Base-by-base conservation (phyloP, 2,797 vertebrate species). In the Molossus alvarezi region DNA sequence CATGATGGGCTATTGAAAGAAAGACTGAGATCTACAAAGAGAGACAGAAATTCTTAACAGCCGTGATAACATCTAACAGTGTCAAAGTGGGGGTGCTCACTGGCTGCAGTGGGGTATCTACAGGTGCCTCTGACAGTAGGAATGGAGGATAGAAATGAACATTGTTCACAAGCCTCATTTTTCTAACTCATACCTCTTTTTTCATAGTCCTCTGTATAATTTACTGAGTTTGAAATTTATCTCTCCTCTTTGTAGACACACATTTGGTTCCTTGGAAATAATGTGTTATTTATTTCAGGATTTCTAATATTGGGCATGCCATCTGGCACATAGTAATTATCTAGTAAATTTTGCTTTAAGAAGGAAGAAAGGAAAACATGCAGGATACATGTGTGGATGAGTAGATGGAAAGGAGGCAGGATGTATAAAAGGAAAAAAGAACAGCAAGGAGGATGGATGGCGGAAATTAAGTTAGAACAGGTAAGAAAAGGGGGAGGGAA, bases 231-330 rank as follows among this genome's bases (percentile, higher is more conserved):
- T 93, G n/a, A 87, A 62, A 90, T 76, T 72, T 83, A n/a, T 64
- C 33, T 83, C 91, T 72, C 45, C 29, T 90, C 18, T 33, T 94
- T 80, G 37, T 89, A 88, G 45, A 77, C n/a, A 87, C n/a, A 90
- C 25, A 73, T 72, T 76, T 79, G 57, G 69, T 69, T 82, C 48
- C 67, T 92, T 81, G 65, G 81, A 93, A 65, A 91, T 60, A 88
- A 95, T 67, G 29, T 53, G 45, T 65, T 93, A 94, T 93, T 96
- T 96, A 95, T 88, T 93, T 94, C 58, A 93, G 67, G 53, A 88
- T 93, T 93, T 53, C 84, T 92, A 95, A 85, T 92, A 93, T 79
- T 90, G 64, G 71, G n/a, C 62, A 75, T 88, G 18, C 8, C 84
- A 88, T 95, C 94, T 97, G 90, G 48, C 33, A 92, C 20, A 48